phyloP scores from a whole-genome alignment of 2,888 invertebrate genomes.

The Lycophotia porphyrea region DNA sequence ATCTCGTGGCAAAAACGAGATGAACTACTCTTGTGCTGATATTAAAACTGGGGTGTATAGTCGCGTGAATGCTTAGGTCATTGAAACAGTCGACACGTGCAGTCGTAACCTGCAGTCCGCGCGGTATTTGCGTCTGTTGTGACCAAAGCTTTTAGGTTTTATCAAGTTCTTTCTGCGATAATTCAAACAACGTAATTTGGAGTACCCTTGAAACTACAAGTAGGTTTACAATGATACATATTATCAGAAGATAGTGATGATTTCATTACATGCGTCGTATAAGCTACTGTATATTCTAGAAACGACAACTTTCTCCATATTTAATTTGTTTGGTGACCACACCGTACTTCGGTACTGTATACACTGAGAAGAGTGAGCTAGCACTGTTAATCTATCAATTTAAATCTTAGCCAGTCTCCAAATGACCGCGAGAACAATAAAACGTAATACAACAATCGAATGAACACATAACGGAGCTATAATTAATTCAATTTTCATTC shows the following conservation, averaged over 20 bases:
- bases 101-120: no score
- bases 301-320: constrained; percentile 7
- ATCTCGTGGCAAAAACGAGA: neutral
- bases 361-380: neutral
- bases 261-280: constrained; percentile 10
- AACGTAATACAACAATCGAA: constrained; percentile 12
- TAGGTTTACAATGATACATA: neutral
- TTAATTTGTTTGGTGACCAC: neutral
- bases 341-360: neutral
- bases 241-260: constrained; percentile 5
- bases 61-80: neutral
- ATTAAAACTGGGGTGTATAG: neutral
- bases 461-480: constrained; percentile 37
- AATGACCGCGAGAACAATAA: constrained; percentile 6
- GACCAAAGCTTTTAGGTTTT: neutral
- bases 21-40: neutral
- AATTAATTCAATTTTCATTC: constrained; percentile 53
- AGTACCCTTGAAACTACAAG: constrained; percentile 7
- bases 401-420: neutral
- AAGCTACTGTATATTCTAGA: constrained; percentile 23
- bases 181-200: neutral
- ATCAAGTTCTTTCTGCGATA: neutral
- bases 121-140: neutral
- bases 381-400: neutral
- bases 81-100: neutral